Evolutionary conservation across 2,797 vertebrate genomes (phyloP).

Genomic region (Lutjanus argentimaculatus): DNA sequence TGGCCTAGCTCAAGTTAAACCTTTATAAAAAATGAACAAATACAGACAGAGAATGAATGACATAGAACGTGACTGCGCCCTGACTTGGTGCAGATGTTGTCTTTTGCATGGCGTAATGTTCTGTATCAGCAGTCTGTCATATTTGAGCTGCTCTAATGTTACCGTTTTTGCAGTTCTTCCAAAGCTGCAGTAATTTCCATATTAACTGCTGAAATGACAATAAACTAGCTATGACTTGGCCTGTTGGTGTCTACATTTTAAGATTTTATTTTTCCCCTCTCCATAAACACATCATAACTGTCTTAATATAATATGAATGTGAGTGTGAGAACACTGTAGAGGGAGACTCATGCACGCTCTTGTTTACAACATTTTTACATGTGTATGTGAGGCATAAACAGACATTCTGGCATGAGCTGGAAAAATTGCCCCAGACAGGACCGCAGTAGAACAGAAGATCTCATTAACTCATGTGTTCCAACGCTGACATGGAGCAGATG

Average conservation of each 20-base stretch:
- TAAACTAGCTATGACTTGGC: conserved; percentile 34
- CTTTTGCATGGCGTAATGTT: conserved; percentile 3
- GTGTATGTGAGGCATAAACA: conserved; percentile 30
- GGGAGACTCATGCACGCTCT: background rate
- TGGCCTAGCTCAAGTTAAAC: too few species aligned
- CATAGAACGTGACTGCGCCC: too few species aligned
- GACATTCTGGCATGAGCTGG: conserved; percentile 14
- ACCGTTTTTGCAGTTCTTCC: conserved; percentile 14
- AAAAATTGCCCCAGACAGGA: conserved; percentile 17
- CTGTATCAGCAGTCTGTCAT: conserved; percentile 16
- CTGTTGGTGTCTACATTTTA: background rate
- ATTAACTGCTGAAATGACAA: conserved; percentile 39
- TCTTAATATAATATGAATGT: conserved; percentile 19
- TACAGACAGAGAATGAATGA: too few species aligned
- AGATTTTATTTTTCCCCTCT: conserved; percentile 27
- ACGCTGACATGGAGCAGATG: conserved; percentile 64
- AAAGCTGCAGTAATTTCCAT: conserved; percentile 31
- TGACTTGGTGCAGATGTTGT: conserved; percentile 21
- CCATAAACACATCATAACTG: conserved; percentile 67
- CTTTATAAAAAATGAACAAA: too few species aligned
- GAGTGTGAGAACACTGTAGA: background rate
- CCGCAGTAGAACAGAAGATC: conserved; percentile 36
- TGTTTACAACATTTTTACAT: conserved; percentile 23
- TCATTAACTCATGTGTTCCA: conserved; percentile 45
- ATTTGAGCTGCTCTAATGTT: conserved; percentile 27